Base-by-base conservation (phyloP, 2,113 vertebrate genomes). In the Eudyptes chrysolophus region DNA sequence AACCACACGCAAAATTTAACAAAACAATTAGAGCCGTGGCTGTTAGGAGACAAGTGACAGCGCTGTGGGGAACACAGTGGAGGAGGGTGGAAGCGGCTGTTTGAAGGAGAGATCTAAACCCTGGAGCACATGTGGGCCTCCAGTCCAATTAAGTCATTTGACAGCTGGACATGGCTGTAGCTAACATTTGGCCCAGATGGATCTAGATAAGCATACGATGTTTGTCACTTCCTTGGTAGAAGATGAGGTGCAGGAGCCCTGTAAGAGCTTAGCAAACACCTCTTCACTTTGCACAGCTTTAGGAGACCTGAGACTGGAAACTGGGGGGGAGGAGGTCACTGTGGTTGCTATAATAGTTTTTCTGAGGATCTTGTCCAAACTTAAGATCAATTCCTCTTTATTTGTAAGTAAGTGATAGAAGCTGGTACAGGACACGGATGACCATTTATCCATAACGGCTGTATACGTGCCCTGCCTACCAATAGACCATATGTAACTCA, bases 1-100 rank as follows among this genome's bases (percentile, higher is more conserved):
- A 87, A 87, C 17, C 0, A 1, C 1, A 1, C 26, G 36, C 60
- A 79, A 84, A 95, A 94, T 57, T 75, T 89, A 79, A 79, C 77
- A 79, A 84, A 95, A 93, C 90, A 93, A 76, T 94, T 85, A 88
- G 40, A 85, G 68, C 52, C 8, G 2, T 52, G 44, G 58, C 66
- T 90, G 29, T 85, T 60, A 21, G 27, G 26, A 71, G 77, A 70
- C 6, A 51, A 89, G 83, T 46, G 52, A 81, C 8, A 2, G 68
- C 9, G 38, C 71, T 71, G n/a, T 55, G 49, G 26, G 52, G 75
- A 94, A 64, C 3, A 1, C 16, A 48, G 46, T 0, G 0, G 48
- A 21, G 4, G 66, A 58, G 70, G 15, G 49, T 55, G 40, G 84
- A 95, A 96, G 88, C 11, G 51, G 46, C 52, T 84, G n/a, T 80